Evolutionary conservation across 2,888 invertebrate species (phyloP).

Genomic region (Lasioglossum leucozonium): DNA sequence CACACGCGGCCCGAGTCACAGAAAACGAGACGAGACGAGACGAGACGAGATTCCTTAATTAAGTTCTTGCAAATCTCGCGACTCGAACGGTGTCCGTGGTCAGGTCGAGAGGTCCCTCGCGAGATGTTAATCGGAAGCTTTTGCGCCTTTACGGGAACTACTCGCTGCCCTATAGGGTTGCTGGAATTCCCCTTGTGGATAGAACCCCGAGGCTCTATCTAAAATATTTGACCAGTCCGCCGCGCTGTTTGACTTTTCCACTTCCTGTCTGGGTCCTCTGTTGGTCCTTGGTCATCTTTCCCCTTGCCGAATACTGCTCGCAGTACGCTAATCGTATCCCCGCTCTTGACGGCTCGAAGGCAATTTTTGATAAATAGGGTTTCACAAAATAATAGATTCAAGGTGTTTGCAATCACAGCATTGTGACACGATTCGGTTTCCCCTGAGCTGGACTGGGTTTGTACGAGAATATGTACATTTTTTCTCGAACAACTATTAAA

Average conservation of each 20-base stretch:
- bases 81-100: slow-evolving; percentile 8
- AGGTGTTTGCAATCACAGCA: no score
- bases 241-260: not conserved
- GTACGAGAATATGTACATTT: no score
- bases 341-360: no score
- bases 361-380: no score
- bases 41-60: slow-evolving; percentile 37
- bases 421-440: not conserved
- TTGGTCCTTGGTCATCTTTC: not conserved
- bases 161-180: not conserved
- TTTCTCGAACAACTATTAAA: not conserved
- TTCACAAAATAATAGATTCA: no score
- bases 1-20: not conserved
- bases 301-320: not conserved
- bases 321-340: no score
- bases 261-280: not conserved
- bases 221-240: not conserved
- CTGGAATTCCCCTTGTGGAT: slow-evolving; percentile 1
- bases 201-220: not conserved
- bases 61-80: slow-evolving; percentile 16
- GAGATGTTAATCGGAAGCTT: slow-evolving; percentile 5
- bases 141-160: not conserved
- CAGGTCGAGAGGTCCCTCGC: not conserved
- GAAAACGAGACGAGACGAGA: slow-evolving; percentile 27
- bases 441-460: not conserved